phyloP scores from a whole-genome alignment of 2,888 invertebrate genomes.

The Conus canariensis region DNA sequence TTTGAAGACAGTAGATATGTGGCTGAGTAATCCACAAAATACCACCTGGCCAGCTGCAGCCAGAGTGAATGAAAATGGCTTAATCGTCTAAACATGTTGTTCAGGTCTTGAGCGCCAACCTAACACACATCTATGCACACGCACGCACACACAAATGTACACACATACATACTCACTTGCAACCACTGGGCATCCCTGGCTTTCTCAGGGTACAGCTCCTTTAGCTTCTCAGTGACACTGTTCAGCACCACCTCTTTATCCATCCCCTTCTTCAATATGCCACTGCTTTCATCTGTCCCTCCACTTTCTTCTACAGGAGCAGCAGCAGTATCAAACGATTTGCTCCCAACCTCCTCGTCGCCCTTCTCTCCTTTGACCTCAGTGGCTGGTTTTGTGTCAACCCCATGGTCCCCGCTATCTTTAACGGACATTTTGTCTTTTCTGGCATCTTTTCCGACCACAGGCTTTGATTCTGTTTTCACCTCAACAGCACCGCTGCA shows the following conservation, averaged over 20 bases:
- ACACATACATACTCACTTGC: slow-evolving; percentile 16
- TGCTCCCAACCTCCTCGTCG: background rate
- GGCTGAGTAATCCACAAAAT: too few relatives aligned
- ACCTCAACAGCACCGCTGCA: background rate
- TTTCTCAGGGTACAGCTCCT: slow-evolving; percentile 13
- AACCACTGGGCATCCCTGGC: slow-evolving; percentile 8
- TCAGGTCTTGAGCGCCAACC: too few relatives aligned
- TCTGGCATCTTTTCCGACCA: too few relatives aligned
- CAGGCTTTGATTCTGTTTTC: background rate
- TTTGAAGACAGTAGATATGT: too few relatives aligned
- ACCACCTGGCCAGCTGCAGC: too few relatives aligned
- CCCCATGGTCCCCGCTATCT: background rate
- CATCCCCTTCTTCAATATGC: background rate
- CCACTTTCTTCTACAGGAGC: background rate
- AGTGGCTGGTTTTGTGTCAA: background rate
- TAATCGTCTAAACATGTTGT: too few relatives aligned
- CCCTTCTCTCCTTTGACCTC: background rate
- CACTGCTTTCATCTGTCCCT: background rate
- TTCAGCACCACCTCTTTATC: background rate
- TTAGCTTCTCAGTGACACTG: slow-evolving; percentile 8
- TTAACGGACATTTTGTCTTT: background rate
- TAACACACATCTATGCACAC: background rate
- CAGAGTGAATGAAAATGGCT: too few relatives aligned
- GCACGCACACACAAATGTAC: background rate
- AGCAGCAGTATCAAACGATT: background rate